Evolutionary conservation across 2,113 vertebrate genomes (phyloP).

Genomic region (Syrmaticus mikado): DNA sequence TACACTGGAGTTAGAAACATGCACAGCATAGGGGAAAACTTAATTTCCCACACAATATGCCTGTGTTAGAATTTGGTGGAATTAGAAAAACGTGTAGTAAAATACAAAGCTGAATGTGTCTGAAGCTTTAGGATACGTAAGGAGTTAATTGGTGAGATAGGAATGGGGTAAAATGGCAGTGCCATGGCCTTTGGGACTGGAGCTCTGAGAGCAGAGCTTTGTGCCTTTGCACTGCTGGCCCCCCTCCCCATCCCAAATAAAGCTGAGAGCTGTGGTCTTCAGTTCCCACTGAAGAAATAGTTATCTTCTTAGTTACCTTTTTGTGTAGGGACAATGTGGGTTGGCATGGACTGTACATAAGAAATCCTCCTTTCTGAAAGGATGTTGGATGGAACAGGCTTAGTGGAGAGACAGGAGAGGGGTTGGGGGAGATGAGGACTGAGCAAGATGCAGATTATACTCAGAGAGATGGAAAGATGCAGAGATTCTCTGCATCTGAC

Average conservation of each 20-base stretch:
- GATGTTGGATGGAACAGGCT: background rate
- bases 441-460: background rate
- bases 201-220: background rate
- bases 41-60: background rate
- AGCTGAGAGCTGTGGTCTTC: background rate
- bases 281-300: background rate
- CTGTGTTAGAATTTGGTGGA: background rate
- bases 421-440: background rate
- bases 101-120: background rate
- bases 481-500: background rate
- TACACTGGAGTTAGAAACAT: background rate
- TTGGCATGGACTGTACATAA: background rate
- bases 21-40: background rate
- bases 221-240: background rate
- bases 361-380: background rate
- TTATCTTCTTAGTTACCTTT: background rate
- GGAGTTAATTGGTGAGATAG: background rate
- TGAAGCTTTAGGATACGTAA: background rate
- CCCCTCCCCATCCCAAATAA: background rate
- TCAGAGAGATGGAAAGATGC: background rate
- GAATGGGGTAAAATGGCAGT: background rate
- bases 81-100: background rate
- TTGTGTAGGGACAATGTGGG: background rate
- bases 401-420: background rate
- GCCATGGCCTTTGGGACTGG: accelerated